phyloP scores from a whole-genome alignment of 1,140 invertebrate species.

The Oscheius sp. region DNA sequence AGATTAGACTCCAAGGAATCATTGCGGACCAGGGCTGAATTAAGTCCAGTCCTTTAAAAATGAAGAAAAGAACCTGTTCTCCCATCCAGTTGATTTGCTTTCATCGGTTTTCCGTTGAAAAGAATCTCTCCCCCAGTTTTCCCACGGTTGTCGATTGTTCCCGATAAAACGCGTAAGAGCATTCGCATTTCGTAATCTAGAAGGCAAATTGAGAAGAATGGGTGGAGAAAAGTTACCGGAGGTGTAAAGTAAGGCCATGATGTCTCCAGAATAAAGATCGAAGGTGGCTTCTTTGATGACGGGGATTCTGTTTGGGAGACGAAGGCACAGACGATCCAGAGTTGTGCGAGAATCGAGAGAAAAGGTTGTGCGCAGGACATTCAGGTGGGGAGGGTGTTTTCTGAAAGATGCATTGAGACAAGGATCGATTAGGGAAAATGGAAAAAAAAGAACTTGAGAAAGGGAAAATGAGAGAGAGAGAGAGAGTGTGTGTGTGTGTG shows the following conservation, averaged over 20 bases:
- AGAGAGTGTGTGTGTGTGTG: too few species aligned
- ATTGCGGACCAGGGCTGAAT: too few species aligned
- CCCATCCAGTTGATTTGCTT: constrained; percentile 69
- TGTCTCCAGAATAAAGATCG: constrained; percentile 82
- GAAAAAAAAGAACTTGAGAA: too few species aligned
- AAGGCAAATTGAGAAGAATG: too few species aligned
- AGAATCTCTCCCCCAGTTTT: constrained; percentile 76
- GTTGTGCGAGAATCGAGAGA: constrained; percentile 15
- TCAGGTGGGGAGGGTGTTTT: constrained; percentile 9
- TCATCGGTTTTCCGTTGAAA: constrained; percentile 79
- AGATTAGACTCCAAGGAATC: too few species aligned
- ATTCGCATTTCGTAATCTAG: constrained; percentile 74
- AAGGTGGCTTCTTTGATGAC: constrained; percentile 73
- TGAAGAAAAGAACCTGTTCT: too few species aligned
- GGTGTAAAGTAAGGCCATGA: constrained; percentile 83
- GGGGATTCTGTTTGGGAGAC: constrained; percentile 33
- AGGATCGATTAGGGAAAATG: not conserved
- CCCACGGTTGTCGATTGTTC: constrained; percentile 65
- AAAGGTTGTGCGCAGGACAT: constrained; percentile 14
- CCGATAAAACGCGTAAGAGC: constrained; percentile 75
- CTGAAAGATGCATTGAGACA: not conserved
- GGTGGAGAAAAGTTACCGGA: constrained; percentile 52
- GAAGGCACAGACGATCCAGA: constrained; percentile 2
- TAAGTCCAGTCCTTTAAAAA: too few species aligned
- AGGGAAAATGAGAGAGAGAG: too few species aligned